A percentile compares a stretch with the other conserved stretches of the same genome.
Evolutionary conservation across 2,888 invertebrate genomes (phyloP).

Genomic region (Kuschelorhynchus macadamiae): DNA sequence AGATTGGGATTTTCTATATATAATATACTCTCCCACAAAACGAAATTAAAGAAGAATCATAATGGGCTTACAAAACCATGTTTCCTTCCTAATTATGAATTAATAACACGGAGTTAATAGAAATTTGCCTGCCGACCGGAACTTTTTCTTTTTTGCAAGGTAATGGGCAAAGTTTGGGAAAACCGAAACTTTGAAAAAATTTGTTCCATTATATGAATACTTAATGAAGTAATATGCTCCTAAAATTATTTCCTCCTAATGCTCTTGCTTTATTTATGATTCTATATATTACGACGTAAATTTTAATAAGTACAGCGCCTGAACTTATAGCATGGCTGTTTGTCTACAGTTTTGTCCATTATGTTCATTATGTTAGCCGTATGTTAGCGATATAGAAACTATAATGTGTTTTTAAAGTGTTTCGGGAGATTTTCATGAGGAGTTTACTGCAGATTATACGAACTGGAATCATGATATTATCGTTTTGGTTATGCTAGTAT

Average conservation of each 20-base stretch:
- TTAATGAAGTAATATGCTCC: slow-evolving; percentile 35
- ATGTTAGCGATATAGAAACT: slow-evolving; percentile 17
- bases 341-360: slow-evolving; percentile 33
- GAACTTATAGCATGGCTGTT: slow-evolving; percentile 19
- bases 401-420: slow-evolving; percentile 13
- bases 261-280: slow-evolving; percentile 40
- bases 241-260: slow-evolving; percentile 44
- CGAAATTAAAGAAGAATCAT: too few species aligned
- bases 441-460: slow-evolving; percentile 2
- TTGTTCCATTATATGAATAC: slow-evolving; percentile 39
- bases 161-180: slow-evolving; percentile 35
- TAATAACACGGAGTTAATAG: slow-evolving; percentile 28
- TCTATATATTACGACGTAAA: slow-evolving; percentile 38
- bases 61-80: too few species aligned
- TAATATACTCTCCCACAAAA: too few species aligned
- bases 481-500: too few species aligned
- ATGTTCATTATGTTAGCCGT: slow-evolving; percentile 15
- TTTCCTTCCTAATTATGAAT: slow-evolving; percentile 23
- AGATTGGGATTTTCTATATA: too few species aligned
- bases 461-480: too few species aligned
- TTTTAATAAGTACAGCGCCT: slow-evolving; percentile 29
- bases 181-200: slow-evolving; percentile 32
- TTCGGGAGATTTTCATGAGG: background rate
- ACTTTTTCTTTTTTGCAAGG: slow-evolving; percentile 25
- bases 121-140: slow-evolving; percentile 19